Base-by-base conservation (phyloP, 2,888 invertebrate species). In the Trachelus tabidus region DNA sequence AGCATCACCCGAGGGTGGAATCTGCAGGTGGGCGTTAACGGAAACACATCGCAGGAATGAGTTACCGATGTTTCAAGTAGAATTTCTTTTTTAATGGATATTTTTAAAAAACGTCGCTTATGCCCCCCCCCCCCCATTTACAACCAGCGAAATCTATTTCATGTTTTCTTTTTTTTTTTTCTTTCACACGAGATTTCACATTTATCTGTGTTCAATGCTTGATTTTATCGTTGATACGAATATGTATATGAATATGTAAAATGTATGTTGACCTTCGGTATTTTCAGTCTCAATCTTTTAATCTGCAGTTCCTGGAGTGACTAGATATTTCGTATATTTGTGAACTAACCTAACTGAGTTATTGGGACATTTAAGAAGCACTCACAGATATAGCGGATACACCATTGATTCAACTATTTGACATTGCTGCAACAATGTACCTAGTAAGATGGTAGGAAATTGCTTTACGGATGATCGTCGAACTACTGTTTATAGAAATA, bases 31-130 rank as follows among this genome's bases (percentile, higher is more conserved):
- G 80, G 77, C 79, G 80, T 77, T 68, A 69, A 76, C 71, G 75
- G 77, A 79, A 75, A 73, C 77, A 40, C 68, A n/a, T 68, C 30
- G 12, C 31, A 34, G 71, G 71, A 68, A 37, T 34, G 33, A 34
- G 73, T 34, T 77, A 68, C 37, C 75, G 71, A 79, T 82, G 81
- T 85, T 84, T 81, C 79, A 76, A 74, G 79, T 76, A 71, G 35
- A 76, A 75, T 81, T 80, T 81, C 77, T 83, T 79, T 85, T 85
- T 85, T 82, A 81, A 81, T 76, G 79, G 83, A 82, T 85, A 85
- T 86, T 86, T 85, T 82, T 79, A 84, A 85, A 85, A 83, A 82
- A 82, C 79, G 2, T 40, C 23, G 9, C 1, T 12, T 12, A 11
- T 34, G 9, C 34, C 11, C 1, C 1, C 1, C 34, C 12, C 4